phyloP scores from a whole-genome alignment of 2,797 vertebrate species.

The Euphonia xanthogaster region DNA sequence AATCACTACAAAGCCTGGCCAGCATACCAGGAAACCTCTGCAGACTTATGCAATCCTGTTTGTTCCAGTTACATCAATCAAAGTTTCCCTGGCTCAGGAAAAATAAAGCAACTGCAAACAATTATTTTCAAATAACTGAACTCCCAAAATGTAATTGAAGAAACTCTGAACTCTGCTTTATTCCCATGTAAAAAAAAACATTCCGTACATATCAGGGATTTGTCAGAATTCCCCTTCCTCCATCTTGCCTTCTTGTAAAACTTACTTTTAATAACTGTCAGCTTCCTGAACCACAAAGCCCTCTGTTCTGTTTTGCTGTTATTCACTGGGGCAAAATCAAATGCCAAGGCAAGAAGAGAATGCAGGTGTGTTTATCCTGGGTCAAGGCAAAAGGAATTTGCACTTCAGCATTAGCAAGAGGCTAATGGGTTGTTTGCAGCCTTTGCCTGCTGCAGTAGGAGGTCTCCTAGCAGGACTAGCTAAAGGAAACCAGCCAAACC shows the following conservation, averaged over 20 bases:
- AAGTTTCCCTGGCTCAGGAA: background rate
- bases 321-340: conserved; percentile 12
- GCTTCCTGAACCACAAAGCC: conserved; percentile 42
- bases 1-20: conserved; percentile 26
- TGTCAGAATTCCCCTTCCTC: conserved; percentile 30
- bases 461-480: background rate
- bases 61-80: background rate
- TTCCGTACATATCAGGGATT: conserved; percentile 62
- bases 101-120: conserved; percentile 5
- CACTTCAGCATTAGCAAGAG: background rate
- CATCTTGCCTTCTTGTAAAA: background rate
- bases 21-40: conserved; percentile 15
- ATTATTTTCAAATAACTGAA: conserved; percentile 31
- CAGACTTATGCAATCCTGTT: conserved; percentile 29
- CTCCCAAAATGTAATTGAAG: conserved; percentile 22
- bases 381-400: conserved; percentile 8
- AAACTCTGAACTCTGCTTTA: conserved; percentile 33
- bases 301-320: conserved; percentile 24
- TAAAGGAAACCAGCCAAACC: background rate
- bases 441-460: background rate
- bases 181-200: conserved; percentile 30
- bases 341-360: background rate
- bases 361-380: conserved; percentile 36
- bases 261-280: conserved; percentile 60
- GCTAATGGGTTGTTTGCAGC: background rate